Conservation (phyloP, 2,888 invertebrate genomes). For the Netelia inedita region DNA sequence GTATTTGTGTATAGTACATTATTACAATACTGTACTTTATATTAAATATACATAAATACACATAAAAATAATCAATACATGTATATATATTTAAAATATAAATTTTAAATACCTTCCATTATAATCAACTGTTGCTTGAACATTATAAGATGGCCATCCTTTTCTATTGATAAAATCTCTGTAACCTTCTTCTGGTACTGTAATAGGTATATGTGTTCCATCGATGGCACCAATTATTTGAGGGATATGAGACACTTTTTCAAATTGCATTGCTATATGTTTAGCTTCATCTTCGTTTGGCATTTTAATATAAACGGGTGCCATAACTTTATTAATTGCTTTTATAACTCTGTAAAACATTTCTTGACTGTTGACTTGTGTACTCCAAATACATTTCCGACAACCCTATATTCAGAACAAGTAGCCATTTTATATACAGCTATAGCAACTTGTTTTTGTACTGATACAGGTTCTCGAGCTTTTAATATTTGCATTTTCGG, state of each 20-base stretch:
- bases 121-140: constrained; percentile 72
- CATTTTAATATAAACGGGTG: constrained; percentile 72
- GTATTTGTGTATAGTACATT: too few relatives aligned
- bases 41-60: too few relatives aligned
- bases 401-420: constrained; percentile 70
- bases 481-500: not conserved
- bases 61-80: too few relatives aligned
- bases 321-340: constrained; percentile 74
- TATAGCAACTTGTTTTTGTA: constrained; percentile 70
- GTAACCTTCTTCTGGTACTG: constrained; percentile 67
- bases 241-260: constrained; percentile 73
- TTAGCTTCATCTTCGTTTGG: constrained; percentile 73
- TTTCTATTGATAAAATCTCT: constrained; percentile 72
- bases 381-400: constrained; percentile 72
- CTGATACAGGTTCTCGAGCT: constrained; percentile 22
- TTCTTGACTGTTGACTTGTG: constrained; percentile 72
- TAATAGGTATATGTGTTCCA: constrained; percentile 70
- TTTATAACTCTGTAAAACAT: constrained; percentile 72
- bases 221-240: constrained; percentile 77
- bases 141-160: constrained; percentile 69
- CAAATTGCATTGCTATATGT: constrained; percentile 72
- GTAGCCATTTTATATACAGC: constrained; percentile 70
- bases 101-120: constrained; percentile 59
- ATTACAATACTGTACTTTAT: too few relatives aligned
- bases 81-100: not conserved